phyloP scores from a whole-genome alignment of 2,888 invertebrate genomes.

The Acronicta alni region DNA sequence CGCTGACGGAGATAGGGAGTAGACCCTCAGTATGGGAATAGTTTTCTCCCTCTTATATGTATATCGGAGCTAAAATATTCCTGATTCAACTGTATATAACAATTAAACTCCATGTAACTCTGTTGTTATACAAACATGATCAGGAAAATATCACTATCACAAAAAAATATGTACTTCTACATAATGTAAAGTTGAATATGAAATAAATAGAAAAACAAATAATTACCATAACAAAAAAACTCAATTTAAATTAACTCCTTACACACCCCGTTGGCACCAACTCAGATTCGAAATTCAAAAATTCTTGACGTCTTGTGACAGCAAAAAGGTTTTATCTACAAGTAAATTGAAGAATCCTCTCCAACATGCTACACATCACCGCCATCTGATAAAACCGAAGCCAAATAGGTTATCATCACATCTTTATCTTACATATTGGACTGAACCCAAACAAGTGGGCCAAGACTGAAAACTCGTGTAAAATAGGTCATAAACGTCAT shows the following conservation, averaged over 20 bases:
- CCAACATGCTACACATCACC: neutral
- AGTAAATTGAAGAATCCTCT: neutral
- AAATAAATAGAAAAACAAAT: no score
- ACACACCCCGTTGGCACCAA: neutral
- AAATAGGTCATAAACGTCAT: constrained; percentile 5
- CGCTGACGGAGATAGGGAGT: no score
- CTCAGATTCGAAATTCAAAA: neutral
- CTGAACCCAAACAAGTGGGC: constrained; percentile 7
- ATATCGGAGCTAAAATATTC: no score
- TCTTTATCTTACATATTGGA: constrained; percentile 20
- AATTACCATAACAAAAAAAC: no score
- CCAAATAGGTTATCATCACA: constrained; percentile 28
- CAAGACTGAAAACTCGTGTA: neutral
- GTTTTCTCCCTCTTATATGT: no score
- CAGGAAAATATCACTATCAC: no score
- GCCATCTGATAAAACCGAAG: constrained; percentile 2
- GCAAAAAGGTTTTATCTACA: neutral
- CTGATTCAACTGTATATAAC: no score
- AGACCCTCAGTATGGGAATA: no score
- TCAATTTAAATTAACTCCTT: neutral
- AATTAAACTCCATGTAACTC: no score
- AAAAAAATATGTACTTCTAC: no score
- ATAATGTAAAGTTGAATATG: no score
- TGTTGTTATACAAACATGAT: no score
- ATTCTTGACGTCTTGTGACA: neutral